Evolutionary conservation across 2,113 vertebrate species (phyloP).

Genomic region (Sapajus apella): DNA sequence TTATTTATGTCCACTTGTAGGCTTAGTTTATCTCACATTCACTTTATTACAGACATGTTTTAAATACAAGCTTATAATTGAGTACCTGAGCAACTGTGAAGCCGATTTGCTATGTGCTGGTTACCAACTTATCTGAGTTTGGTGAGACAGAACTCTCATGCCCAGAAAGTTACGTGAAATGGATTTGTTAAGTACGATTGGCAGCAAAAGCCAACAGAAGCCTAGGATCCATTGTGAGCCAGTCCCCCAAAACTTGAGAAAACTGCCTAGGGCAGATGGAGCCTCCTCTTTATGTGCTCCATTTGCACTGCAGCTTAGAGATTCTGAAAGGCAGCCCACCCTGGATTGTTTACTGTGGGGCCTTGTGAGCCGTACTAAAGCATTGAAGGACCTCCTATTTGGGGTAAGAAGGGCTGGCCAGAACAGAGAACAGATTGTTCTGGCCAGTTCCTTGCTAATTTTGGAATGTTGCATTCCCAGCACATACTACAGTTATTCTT

Average conservation of each 20-base stretch:
- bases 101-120: not conserved
- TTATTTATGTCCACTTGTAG: not conserved
- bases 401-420: rapidly evolving
- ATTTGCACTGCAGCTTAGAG: not conserved
- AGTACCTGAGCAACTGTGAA: not conserved
- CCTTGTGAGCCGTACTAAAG: no score
- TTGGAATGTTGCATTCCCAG: not conserved
- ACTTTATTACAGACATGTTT: not conserved
- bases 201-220: not conserved
- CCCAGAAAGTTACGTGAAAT: not conserved
- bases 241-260: not conserved
- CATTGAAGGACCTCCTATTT: no score
- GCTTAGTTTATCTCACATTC: not conserved
- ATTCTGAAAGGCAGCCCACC: no score
- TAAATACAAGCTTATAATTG: no score
- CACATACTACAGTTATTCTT: not conserved
- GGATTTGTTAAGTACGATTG: rapidly evolving
- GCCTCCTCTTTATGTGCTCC: rapidly evolving
- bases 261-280: not conserved
- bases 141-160: not conserved
- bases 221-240: rapidly evolving
- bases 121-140: not conserved
- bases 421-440: not conserved
- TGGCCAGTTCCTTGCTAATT: no score
- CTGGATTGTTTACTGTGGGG: not conserved